Evolutionary conservation across 2,797 vertebrate genomes (phyloP).

Genomic region (Falco biarmicus): DNA sequence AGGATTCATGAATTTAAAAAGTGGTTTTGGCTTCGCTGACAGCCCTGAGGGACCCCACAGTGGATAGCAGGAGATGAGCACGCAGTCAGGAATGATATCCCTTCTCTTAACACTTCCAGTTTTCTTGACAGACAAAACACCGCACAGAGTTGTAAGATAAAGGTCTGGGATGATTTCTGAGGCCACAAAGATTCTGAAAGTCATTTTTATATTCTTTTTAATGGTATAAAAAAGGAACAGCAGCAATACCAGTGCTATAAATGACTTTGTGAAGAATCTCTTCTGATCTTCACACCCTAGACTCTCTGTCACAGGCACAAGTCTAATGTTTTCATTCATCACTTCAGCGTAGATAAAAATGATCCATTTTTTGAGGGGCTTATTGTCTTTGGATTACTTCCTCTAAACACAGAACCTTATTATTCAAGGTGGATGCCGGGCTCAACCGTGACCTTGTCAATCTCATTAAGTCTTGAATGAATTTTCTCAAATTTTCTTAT

Average conservation of each 20-base stretch:
- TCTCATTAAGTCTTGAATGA: slow-evolving; percentile 56
- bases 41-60: neutral
- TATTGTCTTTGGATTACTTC: slow-evolving; percentile 53
- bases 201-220: slow-evolving; percentile 58
- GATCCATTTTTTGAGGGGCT: slow-evolving; percentile 36
- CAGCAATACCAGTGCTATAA: slow-evolving; percentile 16
- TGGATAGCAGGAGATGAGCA: neutral
- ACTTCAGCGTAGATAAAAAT: slow-evolving; percentile 50
- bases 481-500: slow-evolving; percentile 68
- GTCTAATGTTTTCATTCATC: slow-evolving; percentile 67
- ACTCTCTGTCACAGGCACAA: slow-evolving; percentile 56
- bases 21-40: neutral
- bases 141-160: slow-evolving; percentile 7
- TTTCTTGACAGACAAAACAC: slow-evolving; percentile 35
- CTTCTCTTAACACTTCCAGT: slow-evolving; percentile 1
- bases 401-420: slow-evolving; percentile 52
- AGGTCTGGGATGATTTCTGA: slow-evolving; percentile 37
- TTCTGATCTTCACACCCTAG: slow-evolving; percentile 59
- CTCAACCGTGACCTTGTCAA: slow-evolving; percentile 55
- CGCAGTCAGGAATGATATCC: neutral
- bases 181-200: slow-evolving; percentile 48
- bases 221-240: slow-evolving; percentile 27
- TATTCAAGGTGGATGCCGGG: slow-evolving; percentile 34
- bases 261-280: slow-evolving; percentile 59
- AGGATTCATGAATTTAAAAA: slow-evolving; percentile 14